Evolutionary conservation across 2,888 invertebrate species (phyloP).

Genomic region (Euplexia lucipara): DNA sequence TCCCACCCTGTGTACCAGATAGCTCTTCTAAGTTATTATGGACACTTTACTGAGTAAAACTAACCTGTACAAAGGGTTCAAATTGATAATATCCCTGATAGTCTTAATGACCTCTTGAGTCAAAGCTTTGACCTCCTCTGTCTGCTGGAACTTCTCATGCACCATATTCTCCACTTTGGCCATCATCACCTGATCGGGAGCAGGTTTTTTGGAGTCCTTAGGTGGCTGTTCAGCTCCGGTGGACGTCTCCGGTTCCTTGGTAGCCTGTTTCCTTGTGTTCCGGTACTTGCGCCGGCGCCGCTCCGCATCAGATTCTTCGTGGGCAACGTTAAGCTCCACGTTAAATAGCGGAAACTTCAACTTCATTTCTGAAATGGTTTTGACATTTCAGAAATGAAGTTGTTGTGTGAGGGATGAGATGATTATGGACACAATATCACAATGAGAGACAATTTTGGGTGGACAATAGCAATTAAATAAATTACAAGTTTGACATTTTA

Average conservation of each 20-base stretch:
- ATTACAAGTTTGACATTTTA: neutral
- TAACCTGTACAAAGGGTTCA: constrained; percentile 97
- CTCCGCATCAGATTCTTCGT: constrained; percentile 93
- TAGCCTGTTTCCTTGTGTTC: constrained; percentile 75
- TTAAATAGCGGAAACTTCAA: constrained; percentile 96
- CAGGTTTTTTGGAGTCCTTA: constrained; percentile 74
- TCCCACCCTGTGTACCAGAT: too few relatives aligned
- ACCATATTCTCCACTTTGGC: constrained; percentile 98
- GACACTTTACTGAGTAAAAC: constrained; percentile 12
- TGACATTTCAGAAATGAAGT: constrained; percentile 87
- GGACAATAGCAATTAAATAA: neutral
- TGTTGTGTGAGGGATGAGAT: constrained; percentile 14
- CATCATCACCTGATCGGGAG: constrained; percentile 93
- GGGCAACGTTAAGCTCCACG: constrained; percentile 95
- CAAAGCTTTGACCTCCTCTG: constrained; percentile 98
- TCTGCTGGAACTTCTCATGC: constrained; percentile 97
- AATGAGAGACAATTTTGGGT: neutral
- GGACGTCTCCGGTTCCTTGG: constrained; percentile 54
- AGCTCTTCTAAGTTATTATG: too few relatives aligned
- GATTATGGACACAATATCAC: constrained; percentile 6
- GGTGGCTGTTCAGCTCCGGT: constrained; percentile 54
- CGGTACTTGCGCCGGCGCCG: constrained; percentile 89
- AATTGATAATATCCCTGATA: constrained; percentile 98
- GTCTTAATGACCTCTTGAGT: constrained; percentile 99
- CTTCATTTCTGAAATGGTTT: constrained; percentile 92